Evolutionary conservation across 1,140 invertebrate genomes (phyloP), one percentile per base, ranked within the genome.

Genomic region (Heliconius hewitsoni): DNA sequence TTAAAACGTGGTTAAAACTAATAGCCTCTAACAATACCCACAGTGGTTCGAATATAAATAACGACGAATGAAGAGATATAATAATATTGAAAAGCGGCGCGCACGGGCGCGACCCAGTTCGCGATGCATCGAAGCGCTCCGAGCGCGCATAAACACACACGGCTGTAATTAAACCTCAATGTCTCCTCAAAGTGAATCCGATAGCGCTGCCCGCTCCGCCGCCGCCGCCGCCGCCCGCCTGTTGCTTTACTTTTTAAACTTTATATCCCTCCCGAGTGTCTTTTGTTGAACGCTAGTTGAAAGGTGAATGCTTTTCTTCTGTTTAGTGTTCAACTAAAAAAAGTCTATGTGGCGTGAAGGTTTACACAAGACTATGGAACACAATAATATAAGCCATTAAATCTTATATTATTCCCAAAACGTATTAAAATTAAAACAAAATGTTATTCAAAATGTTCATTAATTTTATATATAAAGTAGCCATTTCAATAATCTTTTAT

Each of bases 31-130:
- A 57, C n/a, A 57, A 3, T 57, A 57, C 55, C 2, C 37, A 70
- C 30, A 70, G 74, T 70, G 74, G 78, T 82, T 77, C 23, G n/a
- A 57, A 57, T 23, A 57, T 23, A 11, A 57, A 57, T 57, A 57
- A 76, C 75, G 70, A 76, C 73, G 77, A 74, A 82, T 80, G 85
- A 82, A 83, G 78, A 78, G 81, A 81, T 82, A 83, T 86, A 84
- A 88, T 85, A 85, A 85, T 83, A 74, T 84, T 89, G 83, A 82
- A 88, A 87, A 71, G 85, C 86, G 83, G 76, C 79, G 83, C 83
- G 89, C 82, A 79, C 72, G 81, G 80, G 81, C 75, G 73, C 89
- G 88, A 89, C 88, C 90, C 86, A 88, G 80, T 90, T 90, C 82
- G 81, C 75, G 82, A 82, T 79, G 85, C 81, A 84, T 77, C 76